Base-by-base conservation (phyloP, 2,797 vertebrate genomes). In the Bucorvus abyssinicus region DNA sequence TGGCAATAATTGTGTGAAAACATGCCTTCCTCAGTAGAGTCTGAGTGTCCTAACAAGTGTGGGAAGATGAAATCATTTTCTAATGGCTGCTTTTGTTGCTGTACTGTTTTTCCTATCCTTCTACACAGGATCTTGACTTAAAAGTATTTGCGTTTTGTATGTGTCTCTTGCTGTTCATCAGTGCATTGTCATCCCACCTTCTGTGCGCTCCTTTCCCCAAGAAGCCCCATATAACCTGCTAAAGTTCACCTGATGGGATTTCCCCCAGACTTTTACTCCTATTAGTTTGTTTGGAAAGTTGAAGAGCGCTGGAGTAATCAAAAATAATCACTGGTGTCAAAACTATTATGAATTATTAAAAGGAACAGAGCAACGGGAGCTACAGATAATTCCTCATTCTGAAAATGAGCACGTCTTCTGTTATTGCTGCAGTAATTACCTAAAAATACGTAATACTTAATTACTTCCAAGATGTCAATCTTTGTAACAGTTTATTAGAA, bases 361-460 rank as follows among this genome's bases (percentile, higher is more conserved):
- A 94, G 52, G 34, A 96, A 63, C 74, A 68, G 21, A 84, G 84
- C 93, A 87, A 94, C 0, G 42, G 93, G 96, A 97, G 89, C 50
- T 86, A 84, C 86, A 92, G 89, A 94, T 93, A 95, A 97, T 93
- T 89, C 68, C 95, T 98, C 52, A 59, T 94, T 97, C 82, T 85
- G 95, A 95, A 97, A 97, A 96, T 74, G 86, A 86, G 89, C 96
- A 96, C 23, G 84, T 97, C 95, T 93, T 83, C 49, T 55, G 69
- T 95, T 97, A 95, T 92, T 97, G 95, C 84, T 96, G 83, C 71
- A 90, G 93, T 95, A 97, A 97, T 98, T 97, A 96, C 94, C 96
- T 96, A 97, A 96, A 98, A 98, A 98, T 97, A 97, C 95, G 91
- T 94, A 96, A 97, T 97, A 96, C 95, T 97, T 98, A 98, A 98